Evolutionary conservation across 92 coral and sea anemone species (phyloP), one percentile per base, ranked within the genome.

Genomic region (Palythoa heliodiscus): DNA sequence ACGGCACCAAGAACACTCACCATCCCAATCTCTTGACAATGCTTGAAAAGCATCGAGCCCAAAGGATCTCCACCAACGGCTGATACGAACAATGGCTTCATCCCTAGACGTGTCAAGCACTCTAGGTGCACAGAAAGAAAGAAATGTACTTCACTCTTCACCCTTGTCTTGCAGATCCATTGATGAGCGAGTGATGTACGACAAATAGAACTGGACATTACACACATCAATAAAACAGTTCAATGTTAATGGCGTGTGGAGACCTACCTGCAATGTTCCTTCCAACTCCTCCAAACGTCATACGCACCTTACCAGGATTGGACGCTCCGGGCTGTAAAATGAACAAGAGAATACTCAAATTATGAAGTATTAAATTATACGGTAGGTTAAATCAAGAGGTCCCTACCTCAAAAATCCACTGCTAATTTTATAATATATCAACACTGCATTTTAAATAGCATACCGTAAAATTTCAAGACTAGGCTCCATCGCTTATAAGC

Each of bases 251-350:
- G 35, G 19, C 16, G 19, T 14, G 5, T 3, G 69, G 11, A 19
- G 19, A 63, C 25, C 11, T 63, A 5, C 69, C 29, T n/a, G 69
- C 69, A 4, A 96, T 83, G 68, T 96, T 96, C 77, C 99, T 88
- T 16, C 98, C 99, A 15, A 96, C 99, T 1, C 99, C 99, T 19
- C 99, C 99, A 79, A 93, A 96, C 75, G 96, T 91, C 92, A 94
- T 93, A 12, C 93, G 89, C 9, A 96, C 92, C 53, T 92, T 86
- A 39, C 99, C 99, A 67, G 94, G 94, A 63, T 96, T 96, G 54
- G 99, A 94, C 6, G 98, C 95, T 74, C 93, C 95, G 77, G 91
- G 92, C 99, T 96, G 86, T n/a, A 7, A 23, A 75, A 50, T 29
- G 13, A 53, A 83, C 7, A 78, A 85, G 22, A 69, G 24, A 43